A percentile compares a stretch with the other conserved stretches of the same genome.
These are phyloP conservation scores for Ctenochaetus hawaiiensis DNA, from an alignment of 2,797 vertebrate species.

Conservation along the genomic window DNA sequence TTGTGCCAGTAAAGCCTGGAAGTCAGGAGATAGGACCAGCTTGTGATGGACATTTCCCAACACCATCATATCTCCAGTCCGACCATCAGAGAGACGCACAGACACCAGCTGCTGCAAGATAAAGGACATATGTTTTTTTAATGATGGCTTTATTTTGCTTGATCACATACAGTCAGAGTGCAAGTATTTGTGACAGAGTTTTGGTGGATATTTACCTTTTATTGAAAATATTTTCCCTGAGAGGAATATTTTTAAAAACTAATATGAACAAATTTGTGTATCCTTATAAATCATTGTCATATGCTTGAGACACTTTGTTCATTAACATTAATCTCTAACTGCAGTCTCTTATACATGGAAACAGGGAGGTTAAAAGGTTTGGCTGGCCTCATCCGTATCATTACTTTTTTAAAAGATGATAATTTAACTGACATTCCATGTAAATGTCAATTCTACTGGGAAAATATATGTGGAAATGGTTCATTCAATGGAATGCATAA, in stretches of 20 bases:
- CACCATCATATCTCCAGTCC: conserved; percentile 83
- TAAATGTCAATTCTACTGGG: neutral
- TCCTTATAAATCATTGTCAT: too few relatives aligned
- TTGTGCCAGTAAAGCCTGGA: conserved; percentile 80
- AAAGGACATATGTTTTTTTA: neutral
- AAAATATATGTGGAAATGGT: too few relatives aligned
- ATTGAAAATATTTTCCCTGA: neutral
- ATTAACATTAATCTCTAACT: neutral
- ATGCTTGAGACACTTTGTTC: too few relatives aligned
- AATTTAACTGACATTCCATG: neutral
- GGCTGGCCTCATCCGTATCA: too few relatives aligned
- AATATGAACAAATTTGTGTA: neutral
- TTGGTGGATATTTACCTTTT: neutral
- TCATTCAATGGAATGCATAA: too few relatives aligned
- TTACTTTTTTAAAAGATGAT: too few relatives aligned
- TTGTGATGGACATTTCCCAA: conserved; percentile 85
- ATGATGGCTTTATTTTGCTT: too few relatives aligned
- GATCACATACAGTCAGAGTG: too few relatives aligned
- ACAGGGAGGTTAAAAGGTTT: too few relatives aligned
- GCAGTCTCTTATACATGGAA: neutral
- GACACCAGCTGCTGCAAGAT: conserved; percentile 84
- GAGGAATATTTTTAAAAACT: neutral
- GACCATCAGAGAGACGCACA: conserved; percentile 80
- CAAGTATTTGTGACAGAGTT: too few relatives aligned
- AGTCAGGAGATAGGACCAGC: conserved; percentile 85